Conservation (phyloP, 2,113 vertebrate species). For the Neogale vison region DNA sequence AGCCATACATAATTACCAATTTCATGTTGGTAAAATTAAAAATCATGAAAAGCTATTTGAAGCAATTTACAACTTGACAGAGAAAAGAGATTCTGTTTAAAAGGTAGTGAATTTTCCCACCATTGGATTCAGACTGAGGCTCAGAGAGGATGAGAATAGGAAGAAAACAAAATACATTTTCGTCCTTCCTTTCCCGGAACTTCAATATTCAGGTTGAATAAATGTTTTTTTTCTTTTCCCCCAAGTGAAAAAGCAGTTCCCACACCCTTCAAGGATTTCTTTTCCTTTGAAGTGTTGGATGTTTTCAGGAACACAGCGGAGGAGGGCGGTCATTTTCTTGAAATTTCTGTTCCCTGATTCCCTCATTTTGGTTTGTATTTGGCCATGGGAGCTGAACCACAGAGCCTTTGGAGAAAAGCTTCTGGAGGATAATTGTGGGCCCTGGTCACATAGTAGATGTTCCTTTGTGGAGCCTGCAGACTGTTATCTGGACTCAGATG, state of each 20-base stretch:
- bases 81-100: conserved; percentile 69
- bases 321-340: neutral
- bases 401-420: conserved; percentile 4
- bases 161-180: neutral
- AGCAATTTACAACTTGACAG: conserved; percentile 64
- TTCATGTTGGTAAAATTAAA: conserved; percentile 80
- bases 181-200: neutral
- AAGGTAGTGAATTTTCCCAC: conserved; percentile 55
- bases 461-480: conserved; percentile 27
- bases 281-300: conserved; percentile 57
- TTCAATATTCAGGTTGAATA: conserved; percentile 21
- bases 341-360: conserved; percentile 49
- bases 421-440: conserved; percentile 38
- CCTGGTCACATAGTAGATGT: conserved; percentile 37
- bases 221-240: neutral
- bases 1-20: conserved; percentile 80
- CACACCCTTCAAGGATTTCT: neutral
- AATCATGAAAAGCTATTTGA: conserved; percentile 63
- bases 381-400: conserved; percentile 14
- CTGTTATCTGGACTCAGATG: neutral
- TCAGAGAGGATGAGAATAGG: neutral
- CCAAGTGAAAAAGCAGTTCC: neutral
- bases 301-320: neutral
- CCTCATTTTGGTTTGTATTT: conserved; percentile 37
- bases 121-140: conserved; percentile 14